Evolutionary conservation across 2,113 vertebrate species (phyloP).

Genomic region (Tetrao urogallus): DNA sequence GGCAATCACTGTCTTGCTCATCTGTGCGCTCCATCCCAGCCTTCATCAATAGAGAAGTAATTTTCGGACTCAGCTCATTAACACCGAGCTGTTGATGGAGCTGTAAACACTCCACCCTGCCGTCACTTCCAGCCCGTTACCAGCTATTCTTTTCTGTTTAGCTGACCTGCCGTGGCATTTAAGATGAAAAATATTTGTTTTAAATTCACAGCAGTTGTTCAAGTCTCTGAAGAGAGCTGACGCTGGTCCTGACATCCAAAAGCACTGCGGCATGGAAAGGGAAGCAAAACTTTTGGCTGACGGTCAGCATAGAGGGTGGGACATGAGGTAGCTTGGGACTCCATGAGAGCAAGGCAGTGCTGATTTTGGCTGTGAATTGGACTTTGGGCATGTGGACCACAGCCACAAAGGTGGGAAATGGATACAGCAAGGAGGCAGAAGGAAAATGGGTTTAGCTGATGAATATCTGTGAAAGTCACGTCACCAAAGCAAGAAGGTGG

Average conservation of each 20-base stretch:
- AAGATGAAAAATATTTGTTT: constrained; percentile 69
- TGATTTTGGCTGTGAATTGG: neutral
- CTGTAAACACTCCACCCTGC: constrained; percentile 66
- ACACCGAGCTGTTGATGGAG: constrained; percentile 60
- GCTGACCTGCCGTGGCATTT: constrained; percentile 45
- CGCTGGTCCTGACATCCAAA: constrained; percentile 48
- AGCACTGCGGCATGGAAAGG: neutral
- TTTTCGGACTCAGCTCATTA: constrained; percentile 72
- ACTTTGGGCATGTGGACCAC: neutral
- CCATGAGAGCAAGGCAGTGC: neutral
- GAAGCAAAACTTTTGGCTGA: constrained; percentile 44
- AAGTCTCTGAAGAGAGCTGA: constrained; percentile 57
- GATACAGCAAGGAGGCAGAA: constrained; percentile 10
- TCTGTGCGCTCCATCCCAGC: constrained; percentile 36
- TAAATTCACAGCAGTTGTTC: constrained; percentile 72
- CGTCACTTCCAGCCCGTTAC: constrained; percentile 46
- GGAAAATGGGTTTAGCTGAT: neutral
- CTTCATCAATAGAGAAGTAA: constrained; percentile 62
- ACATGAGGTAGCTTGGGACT: neutral
- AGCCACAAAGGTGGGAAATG: neutral
- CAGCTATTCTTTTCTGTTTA: constrained; percentile 62
- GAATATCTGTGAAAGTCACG: neutral
- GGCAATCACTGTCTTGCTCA: constrained; percentile 54
- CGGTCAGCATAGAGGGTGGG: constrained; percentile 20
- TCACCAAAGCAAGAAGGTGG: neutral